Percentiles rank a stretch among this genome's conserved stretches.
Evolutionary conservation across 1,140 invertebrate species (phyloP).

Genomic region (Tetramorium simillimum): DNA sequence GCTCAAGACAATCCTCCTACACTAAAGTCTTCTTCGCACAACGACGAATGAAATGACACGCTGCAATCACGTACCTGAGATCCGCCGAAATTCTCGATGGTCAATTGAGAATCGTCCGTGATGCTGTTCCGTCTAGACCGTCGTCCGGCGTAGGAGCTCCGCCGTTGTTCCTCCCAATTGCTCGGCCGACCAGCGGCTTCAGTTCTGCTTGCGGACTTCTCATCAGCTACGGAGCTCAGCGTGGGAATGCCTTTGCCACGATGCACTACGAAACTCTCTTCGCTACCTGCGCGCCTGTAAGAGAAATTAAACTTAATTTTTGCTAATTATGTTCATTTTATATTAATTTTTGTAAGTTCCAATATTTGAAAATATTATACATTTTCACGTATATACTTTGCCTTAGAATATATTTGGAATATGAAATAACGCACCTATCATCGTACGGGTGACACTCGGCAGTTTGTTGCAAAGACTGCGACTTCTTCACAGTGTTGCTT

Average conservation of each 20-base stretch:
- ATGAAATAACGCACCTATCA: slow-evolving; percentile 79
- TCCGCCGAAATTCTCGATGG: slow-evolving; percentile 96
- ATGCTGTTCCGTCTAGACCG: slow-evolving; percentile 93
- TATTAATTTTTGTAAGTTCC: background rate
- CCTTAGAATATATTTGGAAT: background rate
- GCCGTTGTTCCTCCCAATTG: slow-evolving; percentile 91
- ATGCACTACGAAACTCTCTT: slow-evolving; percentile 93
- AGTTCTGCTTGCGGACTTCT: slow-evolving; percentile 84
- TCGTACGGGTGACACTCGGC: slow-evolving; percentile 81
- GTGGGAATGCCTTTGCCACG: slow-evolving; percentile 92
- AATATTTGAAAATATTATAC: background rate
- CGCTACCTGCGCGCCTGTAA: slow-evolving; percentile 81
- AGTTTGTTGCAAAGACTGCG: slow-evolving; percentile 85
- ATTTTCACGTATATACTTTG: background rate
- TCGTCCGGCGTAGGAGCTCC: slow-evolving; percentile 91
- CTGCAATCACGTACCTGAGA: slow-evolving; percentile 87
- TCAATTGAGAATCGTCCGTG: slow-evolving; percentile 94
- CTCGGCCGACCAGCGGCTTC: slow-evolving; percentile 92
- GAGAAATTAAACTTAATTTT: slow-evolving; percentile 9
- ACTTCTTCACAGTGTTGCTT: slow-evolving; percentile 82
- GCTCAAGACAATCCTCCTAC: slow-evolving; percentile 11
- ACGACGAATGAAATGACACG: background rate
- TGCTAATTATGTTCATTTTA: background rate
- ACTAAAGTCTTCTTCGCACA: background rate
- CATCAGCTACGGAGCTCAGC: slow-evolving; percentile 88